Percentiles rank a stretch among this genome's conserved stretches.
These are phyloP conservation scores for Prionailurus bengalensis DNA, from an alignment of 2,113 vertebrate species.

Conservation along the genomic window DNA sequence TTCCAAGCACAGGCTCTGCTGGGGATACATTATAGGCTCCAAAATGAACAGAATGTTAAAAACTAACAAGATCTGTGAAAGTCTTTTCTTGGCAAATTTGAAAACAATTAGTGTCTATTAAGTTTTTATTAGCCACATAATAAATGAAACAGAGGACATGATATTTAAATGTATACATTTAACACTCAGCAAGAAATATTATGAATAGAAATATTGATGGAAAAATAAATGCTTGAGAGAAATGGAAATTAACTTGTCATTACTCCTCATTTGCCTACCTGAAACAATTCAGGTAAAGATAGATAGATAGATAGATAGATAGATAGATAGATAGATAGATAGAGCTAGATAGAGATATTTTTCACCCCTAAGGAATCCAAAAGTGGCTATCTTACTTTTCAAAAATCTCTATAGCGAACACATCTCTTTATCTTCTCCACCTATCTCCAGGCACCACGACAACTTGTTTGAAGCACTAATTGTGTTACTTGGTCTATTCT, in stretches of 20 bases:
- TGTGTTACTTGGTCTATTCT: not conserved
- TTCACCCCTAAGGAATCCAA: not conserved
- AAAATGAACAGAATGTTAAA: constrained; percentile 84
- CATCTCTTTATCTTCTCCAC: not conserved
- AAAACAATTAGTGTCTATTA: constrained; percentile 79
- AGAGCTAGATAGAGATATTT: not conserved
- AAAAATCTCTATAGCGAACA: not conserved
- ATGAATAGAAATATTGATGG: not conserved
- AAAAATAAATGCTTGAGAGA: constrained; percentile 16
- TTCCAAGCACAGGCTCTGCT: constrained; percentile 81
- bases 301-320: no score
- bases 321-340: not conserved
- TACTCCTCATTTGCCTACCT: not conserved
- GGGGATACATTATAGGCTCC: constrained; percentile 77
- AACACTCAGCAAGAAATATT: constrained; percentile 19
- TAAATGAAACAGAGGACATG: constrained; percentile 57
- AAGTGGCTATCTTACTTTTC: not conserved
- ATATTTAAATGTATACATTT: constrained; percentile 60
- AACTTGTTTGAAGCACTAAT: not conserved
- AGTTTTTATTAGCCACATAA: constrained; percentile 70
- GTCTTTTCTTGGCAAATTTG: constrained; percentile 80
- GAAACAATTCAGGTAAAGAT: not conserved
- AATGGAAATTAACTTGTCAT: not conserved
- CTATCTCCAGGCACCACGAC: not conserved
- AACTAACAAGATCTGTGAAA: constrained; percentile 70